Evolutionary conservation across 2,888 invertebrate genomes (phyloP).

Genomic region (Megamerina dolium): DNA sequence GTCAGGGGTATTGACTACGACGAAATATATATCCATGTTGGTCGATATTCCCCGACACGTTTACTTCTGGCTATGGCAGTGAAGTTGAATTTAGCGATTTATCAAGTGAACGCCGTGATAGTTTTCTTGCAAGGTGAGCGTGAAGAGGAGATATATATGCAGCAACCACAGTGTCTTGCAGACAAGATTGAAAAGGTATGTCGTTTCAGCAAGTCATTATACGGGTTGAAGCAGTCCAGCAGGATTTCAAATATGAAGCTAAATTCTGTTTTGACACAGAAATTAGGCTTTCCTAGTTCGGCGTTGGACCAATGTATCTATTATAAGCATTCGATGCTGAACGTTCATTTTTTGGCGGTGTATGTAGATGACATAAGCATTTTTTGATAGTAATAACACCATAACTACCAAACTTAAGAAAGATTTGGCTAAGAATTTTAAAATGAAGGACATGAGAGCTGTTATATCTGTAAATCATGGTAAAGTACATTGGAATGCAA

Average conservation of each 20-base stretch:
- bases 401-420: constrained; percentile 1
- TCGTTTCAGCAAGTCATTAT: constrained; percentile 3
- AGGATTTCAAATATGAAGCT: constrained; percentile 7
- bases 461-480: constrained; percentile 10
- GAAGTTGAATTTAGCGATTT: constrained; percentile 11
- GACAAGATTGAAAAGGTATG: constrained; percentile 10
- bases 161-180: constrained; percentile 16
- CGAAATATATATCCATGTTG: too few relatives aligned
- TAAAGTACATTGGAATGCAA: constrained; percentile 15
- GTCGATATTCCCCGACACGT: too few relatives aligned
- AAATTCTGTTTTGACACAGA: constrained; percentile 4
- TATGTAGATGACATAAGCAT: too few relatives aligned
- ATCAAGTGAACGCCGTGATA: constrained; percentile 18
- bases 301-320: constrained; percentile 13
- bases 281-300: constrained; percentile 5
- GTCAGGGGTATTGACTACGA: too few relatives aligned
- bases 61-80: too few relatives aligned
- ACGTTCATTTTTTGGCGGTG: constrained; percentile 7
- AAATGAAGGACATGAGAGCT: constrained; percentile 18
- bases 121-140: constrained; percentile 16
- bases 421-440: constrained; percentile 7
- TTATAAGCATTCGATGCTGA: neutral
- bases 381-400: too few relatives aligned
- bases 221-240: constrained; percentile 8
- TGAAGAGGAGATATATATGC: constrained; percentile 18